phyloP scores from a whole-genome alignment of 1,140 invertebrate genomes.

The Gyrodactylus salaris region DNA sequence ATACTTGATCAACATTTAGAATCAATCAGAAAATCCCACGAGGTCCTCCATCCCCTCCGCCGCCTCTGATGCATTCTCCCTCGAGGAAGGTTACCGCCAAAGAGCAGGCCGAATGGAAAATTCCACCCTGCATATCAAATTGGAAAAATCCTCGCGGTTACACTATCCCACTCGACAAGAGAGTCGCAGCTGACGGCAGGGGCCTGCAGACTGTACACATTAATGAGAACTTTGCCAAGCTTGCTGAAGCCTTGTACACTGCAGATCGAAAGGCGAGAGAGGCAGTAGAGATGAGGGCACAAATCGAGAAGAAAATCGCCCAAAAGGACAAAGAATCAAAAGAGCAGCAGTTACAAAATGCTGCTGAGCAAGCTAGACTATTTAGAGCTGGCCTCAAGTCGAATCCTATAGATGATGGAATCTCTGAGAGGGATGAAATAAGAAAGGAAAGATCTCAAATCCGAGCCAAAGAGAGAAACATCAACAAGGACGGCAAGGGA shows the following conservation, averaged over 20 bases:
- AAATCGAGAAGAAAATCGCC: constrained; percentile 70
- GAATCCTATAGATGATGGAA: background rate
- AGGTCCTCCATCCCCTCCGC: constrained; percentile 81
- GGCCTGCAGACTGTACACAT: constrained; percentile 83
- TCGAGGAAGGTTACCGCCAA: constrained; percentile 69
- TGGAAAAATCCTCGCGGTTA: constrained; percentile 99
- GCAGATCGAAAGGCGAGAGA: constrained; percentile 84
- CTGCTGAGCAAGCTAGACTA: constrained; percentile 75
- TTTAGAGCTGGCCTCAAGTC: constrained; percentile 43
- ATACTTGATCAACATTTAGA: constrained; percentile 12
- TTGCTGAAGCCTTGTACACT: constrained; percentile 81
- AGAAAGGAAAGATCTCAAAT: constrained; percentile 24
- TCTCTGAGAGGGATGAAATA: background rate
- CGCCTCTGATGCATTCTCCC: constrained; percentile 78
- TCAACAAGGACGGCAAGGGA: constrained; percentile 51
- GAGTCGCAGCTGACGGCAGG: constrained; percentile 77
- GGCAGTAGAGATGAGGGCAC: constrained; percentile 69
- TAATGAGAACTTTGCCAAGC: constrained; percentile 92
- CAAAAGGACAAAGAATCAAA: constrained; percentile 95
- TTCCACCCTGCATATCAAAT: constrained; percentile 92
- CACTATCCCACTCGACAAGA: constrained; percentile 87
- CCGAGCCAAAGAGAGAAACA: constrained; percentile 54
- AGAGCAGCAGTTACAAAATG: constrained; percentile 55
- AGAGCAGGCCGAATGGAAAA: constrained; percentile 98
- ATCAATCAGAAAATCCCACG: constrained; percentile 42